Percentiles rank a stretch among this genome's conserved stretches.
Conservation (phyloP, 1,140 invertebrate species). For the Hylaeus anthracinus region DNA sequence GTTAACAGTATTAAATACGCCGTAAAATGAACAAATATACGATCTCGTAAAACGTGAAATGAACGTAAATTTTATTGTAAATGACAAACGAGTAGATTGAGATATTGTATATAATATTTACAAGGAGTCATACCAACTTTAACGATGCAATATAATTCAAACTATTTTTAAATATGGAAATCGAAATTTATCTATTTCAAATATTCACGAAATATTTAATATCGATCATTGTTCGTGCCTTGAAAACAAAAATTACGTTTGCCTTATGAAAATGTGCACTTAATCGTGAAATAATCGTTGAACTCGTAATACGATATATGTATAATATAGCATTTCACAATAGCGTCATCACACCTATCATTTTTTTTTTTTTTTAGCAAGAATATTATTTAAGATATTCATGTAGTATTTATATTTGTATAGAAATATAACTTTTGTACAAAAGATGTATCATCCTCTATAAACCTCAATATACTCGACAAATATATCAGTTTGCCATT, state of each 20-base stretch:
- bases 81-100: not conserved
- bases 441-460: conserved; percentile 35
- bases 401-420: conserved; percentile 58
- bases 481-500: conserved; percentile 10
- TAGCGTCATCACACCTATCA: conserved; percentile 2
- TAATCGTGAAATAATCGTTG: conserved; percentile 16
- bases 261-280: conserved; percentile 47
- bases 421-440: conserved; percentile 48
- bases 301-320: conserved; percentile 28
- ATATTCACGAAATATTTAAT: conserved; percentile 12
- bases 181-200: conserved; percentile 5
- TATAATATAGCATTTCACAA: conserved; percentile 14
- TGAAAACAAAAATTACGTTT: conserved; percentile 39
- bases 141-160: not conserved
- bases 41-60: not conserved
- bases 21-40: not conserved
- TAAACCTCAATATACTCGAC: conserved; percentile 28
- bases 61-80: conserved; percentile 1
- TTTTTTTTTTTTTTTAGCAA: not conserved
- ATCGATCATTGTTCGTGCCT: conserved; percentile 49
- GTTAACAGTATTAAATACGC: not conserved
- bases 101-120: conserved; percentile 13
- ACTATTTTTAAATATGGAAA: not conserved
- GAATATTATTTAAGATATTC: conserved; percentile 40
- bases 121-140: not conserved